Evolutionary conservation across 2,888 invertebrate genomes (phyloP).

Genomic region (Byasa hedistus): DNA sequence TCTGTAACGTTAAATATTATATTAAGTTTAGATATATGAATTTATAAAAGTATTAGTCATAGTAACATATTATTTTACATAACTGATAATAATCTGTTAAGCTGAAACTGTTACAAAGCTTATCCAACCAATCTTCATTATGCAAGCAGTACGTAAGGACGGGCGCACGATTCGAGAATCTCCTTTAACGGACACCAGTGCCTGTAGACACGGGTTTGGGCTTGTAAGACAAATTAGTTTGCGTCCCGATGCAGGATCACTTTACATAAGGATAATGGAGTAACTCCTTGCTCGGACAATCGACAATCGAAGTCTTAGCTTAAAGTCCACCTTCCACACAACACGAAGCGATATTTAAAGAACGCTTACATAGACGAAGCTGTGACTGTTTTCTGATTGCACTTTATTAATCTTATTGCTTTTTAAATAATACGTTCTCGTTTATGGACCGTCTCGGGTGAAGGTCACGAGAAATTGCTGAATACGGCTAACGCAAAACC

Average conservation of each 20-base stretch:
- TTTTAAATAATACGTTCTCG: too few species aligned
- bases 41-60: too few species aligned
- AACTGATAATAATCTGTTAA: too few species aligned
- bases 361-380: background rate
- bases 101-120: background rate
- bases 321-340: constrained; percentile 26
- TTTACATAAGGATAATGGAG: constrained; percentile 32
- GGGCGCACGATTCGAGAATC: constrained; percentile 21
- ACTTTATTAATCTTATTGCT: too few species aligned
- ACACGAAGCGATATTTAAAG: background rate
- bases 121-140: background rate
- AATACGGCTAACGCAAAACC: too few species aligned
- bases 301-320: constrained; percentile 2
- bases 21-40: too few species aligned
- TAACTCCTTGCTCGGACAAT: constrained; percentile 29
- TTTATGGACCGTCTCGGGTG: too few species aligned
- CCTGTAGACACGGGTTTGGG: constrained; percentile 33
- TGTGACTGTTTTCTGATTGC: too few species aligned
- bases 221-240: constrained; percentile 59
- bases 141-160: constrained; percentile 18
- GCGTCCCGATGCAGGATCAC: constrained; percentile 33
- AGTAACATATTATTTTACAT: too few species aligned
- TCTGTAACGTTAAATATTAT: too few species aligned
- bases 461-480: too few species aligned
- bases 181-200: constrained; percentile 30